Base-by-base conservation (phyloP, 2,888 invertebrate genomes). In the Acanthosoma haemorrhoidale region DNA sequence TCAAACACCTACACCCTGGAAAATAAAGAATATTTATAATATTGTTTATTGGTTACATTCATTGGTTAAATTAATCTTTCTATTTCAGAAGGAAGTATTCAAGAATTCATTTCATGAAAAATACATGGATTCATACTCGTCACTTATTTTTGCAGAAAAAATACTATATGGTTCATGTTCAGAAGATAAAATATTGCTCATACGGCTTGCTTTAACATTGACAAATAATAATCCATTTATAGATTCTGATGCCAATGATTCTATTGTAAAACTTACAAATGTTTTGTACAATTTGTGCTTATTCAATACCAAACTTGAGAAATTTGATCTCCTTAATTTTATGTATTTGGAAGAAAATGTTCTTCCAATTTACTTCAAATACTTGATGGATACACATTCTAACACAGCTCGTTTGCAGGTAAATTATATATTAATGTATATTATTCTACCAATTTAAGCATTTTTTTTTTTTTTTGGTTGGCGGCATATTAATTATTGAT, bases 291-390 rank as follows among this genome's bases (percentile, higher is more conserved):
- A 83, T 51, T 81, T 92, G 61, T 82, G 85, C 61, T 84, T 85
- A 75, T 83, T 89, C 72, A 82, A 84, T 39, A 78, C 81, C 13
- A 80, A 85, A 70, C 79, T 92, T 72, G 81, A 84, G 60, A 80
- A 81, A 72, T 82, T 87, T 25, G 88, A 88, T 79, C 86, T 91
- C 78, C 89, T 90, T 76, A 87, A 89, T 36, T 90, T 91, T 81
- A 80, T 94, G 67, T 87, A 89, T 78, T 92, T 91, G 88, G 92
- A 94, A 80, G 86, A 89, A 77, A 86, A 88, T 74, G 83, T 92
- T 67, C 82, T 92, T 66, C 88, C 89, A 1, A 85, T 89, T 61
- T 91, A 92, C 80, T 86, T 93, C 75, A 85, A 87, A 72, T 88
- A 90, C 78, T 82, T 90, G 74, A 86, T 88, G 74, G 85, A 87